Conservation (phyloP, 2,888 invertebrate species). For the Drosophila atripex region DNA sequence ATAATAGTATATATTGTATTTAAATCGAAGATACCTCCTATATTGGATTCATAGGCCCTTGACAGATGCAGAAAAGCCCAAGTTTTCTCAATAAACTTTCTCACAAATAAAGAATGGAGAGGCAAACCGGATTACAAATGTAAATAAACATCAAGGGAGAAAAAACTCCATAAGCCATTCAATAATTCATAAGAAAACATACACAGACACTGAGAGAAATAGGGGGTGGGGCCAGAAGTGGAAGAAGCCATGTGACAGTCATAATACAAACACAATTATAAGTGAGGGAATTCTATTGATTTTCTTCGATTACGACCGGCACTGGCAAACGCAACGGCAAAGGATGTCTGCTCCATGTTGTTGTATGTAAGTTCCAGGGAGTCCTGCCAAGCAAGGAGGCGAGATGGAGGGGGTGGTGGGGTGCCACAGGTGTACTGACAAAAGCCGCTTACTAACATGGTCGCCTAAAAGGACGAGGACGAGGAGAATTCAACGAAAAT, state of each 20-base stretch:
- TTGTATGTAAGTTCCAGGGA: constrained; percentile 18
- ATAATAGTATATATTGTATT: background rate
- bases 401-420: background rate
- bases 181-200: constrained; percentile 41
- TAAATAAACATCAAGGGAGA: constrained; percentile 33
- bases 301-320: constrained; percentile 49
- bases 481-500: constrained; percentile 6
- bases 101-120: constrained; percentile 7
- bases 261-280: constrained; percentile 45
- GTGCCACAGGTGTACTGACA: constrained; percentile 2
- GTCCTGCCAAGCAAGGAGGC: constrained; percentile 1
- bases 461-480: background rate
- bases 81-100: constrained; percentile 19
- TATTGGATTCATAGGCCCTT: background rate
- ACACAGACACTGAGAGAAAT: constrained; percentile 18
- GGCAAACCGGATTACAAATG: constrained; percentile 34
- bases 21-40: background rate
- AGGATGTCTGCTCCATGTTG: constrained; percentile 19
- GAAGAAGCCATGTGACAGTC: constrained; percentile 9
- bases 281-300: constrained; percentile 61
- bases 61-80: constrained; percentile 14
- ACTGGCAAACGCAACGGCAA: background rate
- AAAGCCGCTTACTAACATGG: constrained; percentile 24
- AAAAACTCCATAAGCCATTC: constrained; percentile 32
- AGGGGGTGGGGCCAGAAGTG: background rate